Percentiles rank a stretch among this genome's conserved stretches.
Evolutionary conservation across 2,797 vertebrate genomes (phyloP).

Genomic region (Sus cebifrons): DNA sequence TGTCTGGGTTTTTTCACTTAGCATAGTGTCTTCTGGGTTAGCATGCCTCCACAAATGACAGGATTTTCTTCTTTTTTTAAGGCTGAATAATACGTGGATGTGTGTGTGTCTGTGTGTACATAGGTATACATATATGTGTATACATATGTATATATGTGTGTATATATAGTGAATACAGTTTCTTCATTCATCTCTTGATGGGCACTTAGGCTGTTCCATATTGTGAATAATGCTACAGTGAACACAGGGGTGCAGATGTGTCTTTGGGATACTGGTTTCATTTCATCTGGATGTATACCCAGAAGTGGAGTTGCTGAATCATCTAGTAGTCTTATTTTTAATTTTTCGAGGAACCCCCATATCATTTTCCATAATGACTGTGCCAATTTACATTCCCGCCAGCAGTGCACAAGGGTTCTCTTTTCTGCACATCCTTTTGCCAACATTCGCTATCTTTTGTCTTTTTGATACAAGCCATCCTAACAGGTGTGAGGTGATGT

Average conservation of each 20-base stretch:
- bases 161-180: neutral
- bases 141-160: neutral
- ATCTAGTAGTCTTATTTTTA: slow-evolving; percentile 24
- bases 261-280: slow-evolving; percentile 3
- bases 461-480: neutral
- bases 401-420: neutral
- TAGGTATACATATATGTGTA: neutral
- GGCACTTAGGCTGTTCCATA: neutral
- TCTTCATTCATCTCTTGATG: neutral
- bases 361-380: slow-evolving; percentile 9
- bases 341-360: neutral
- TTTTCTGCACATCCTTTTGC: neutral
- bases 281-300: neutral
- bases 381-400: neutral
- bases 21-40: neutral
- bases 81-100: neutral
- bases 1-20: neutral
- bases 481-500: slow-evolving; percentile 32
- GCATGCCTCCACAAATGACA: neutral
- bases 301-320: neutral
- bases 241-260: neutral
- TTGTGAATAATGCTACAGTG: neutral
- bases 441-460: neutral
- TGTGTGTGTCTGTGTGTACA: neutral
- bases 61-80: neutral